Percentiles rank a stretch among this genome's conserved stretches.
phyloP scores from a whole-genome alignment of 2,113 vertebrate species.

The Elephantulus edwardii region DNA sequence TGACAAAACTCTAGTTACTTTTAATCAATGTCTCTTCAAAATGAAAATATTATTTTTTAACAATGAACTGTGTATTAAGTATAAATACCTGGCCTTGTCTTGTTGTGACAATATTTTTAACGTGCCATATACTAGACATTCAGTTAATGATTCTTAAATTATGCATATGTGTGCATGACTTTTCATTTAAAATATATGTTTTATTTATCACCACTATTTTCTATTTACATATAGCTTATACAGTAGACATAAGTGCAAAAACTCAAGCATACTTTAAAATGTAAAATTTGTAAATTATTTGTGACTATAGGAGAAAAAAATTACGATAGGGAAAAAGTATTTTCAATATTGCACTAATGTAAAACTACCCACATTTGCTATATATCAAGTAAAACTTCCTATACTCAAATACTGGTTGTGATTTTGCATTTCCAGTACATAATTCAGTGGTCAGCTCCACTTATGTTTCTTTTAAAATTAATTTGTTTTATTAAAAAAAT shows the following conservation, averaged over 20 bases:
- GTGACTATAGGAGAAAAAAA: not conserved
- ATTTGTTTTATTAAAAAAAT: constrained; percentile 58
- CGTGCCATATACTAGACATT: not conserved
- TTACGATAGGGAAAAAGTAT: not conserved
- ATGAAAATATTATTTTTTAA: not conserved
- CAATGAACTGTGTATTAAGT: not conserved
- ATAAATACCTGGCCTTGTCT: not conserved
- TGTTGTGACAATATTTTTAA: not conserved
- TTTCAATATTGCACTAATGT: not conserved
- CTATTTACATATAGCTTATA: not conserved
- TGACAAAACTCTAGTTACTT: not conserved
- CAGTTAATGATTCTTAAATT: constrained; percentile 17
- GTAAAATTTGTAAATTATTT: not conserved
- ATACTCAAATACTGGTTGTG: not conserved
- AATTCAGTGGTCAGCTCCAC: not conserved
- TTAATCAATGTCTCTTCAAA: constrained; percentile 1
- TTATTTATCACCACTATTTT: not conserved
- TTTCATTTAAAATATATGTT: constrained; percentile 8
- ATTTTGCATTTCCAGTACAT: not conserved
- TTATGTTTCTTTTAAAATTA: constrained; percentile 37
- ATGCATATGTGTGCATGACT: not conserved
- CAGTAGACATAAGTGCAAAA: not conserved
- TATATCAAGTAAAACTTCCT: not conserved
- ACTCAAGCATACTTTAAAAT: not conserved
- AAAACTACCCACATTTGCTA: not conserved